Percentiles rank a stretch among this genome's conserved stretches.
Evolutionary conservation across 2,888 invertebrate species (phyloP).

Genomic region (Polyploca ridens): DNA sequence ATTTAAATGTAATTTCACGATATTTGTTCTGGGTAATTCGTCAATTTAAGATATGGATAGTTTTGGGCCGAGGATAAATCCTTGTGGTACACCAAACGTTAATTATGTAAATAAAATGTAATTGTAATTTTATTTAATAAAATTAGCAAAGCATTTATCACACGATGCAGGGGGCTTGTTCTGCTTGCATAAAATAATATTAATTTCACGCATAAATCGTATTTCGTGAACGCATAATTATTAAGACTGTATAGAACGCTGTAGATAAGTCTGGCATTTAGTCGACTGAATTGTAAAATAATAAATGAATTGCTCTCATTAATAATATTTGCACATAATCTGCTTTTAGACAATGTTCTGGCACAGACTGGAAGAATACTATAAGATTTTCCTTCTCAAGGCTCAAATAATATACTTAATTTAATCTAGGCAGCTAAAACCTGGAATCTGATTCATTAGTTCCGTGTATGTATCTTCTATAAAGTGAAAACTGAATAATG

Average conservation of each 20-base stretch:
- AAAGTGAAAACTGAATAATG: constrained; percentile 4
- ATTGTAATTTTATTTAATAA: neutral
- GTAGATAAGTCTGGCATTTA: neutral
- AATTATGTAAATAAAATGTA: constrained; percentile 8
- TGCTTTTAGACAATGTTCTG: neutral
- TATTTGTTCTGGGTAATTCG: constrained; percentile 9
- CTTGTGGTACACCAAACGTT: constrained; percentile 29
- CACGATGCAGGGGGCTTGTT: neutral
- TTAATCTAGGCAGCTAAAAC: constrained; percentile 5
- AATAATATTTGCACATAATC: constrained; percentile 3
- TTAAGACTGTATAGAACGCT: constrained; percentile 6
- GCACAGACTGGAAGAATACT: neutral
- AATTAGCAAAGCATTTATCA: neutral
- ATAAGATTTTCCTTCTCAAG: constrained; percentile 8
- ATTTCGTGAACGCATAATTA: neutral
- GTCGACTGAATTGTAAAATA: constrained; percentile 11
- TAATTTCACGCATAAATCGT: neutral
- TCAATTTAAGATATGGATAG: constrained; percentile 10
- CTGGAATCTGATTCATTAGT: neutral
- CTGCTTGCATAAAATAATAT: constrained; percentile 2
- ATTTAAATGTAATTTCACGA: neutral
- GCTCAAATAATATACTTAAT: constrained; percentile 7
- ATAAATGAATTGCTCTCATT: constrained; percentile 7
- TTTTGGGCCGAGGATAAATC: constrained; percentile 22
- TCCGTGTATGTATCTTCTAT: neutral